Base-by-base conservation (phyloP, 2,113 vertebrate species). In the Hystrix brachyura region DNA sequence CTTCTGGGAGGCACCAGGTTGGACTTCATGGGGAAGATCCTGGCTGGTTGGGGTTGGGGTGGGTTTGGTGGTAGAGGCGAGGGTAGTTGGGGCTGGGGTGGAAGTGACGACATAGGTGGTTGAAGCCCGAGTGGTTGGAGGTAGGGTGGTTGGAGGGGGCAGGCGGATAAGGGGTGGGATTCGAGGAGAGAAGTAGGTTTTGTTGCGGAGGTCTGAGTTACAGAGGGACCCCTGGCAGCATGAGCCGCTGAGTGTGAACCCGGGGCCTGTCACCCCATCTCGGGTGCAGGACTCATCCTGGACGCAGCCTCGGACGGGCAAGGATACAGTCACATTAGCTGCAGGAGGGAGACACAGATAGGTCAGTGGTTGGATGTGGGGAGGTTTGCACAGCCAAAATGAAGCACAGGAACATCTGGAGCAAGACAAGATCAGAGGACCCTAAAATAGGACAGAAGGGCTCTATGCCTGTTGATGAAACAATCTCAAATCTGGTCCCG, bases 131-230 rank as follows among this genome's bases (percentile, higher is more conserved):
- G 86, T 78, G 19, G 91, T 67, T 5, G 72, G 93, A 83, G 3
- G 19, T 8, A 48, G 9, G 0, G 94, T 71, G 53, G 64, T 51
- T 1, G 94, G 88, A 21, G 53, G 83, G 0, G 98, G 95, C 86
- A 98, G 51, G 46, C 97, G 67, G 2, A 97, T 93, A 1, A 97
- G 97, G 3, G 82, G 97, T 0, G 98, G 98, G 69, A 98, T 96
- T 9, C 64, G 59, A 12, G 97, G 13, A 23, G 96, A 91, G 38
- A 98, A 98, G 80, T 98, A 97, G 25, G 98, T 98, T 87, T 97
- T 98, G 96, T 98, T 98, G 87, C 97, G 94, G 62, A 98, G 98
- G 46, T 98, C 97, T 0, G 92, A 51, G 83, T 98, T 98, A 62
- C 98, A 98, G 59, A 97, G 98, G 23, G 92, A 74, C 0, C 98